phyloP scores from a whole-genome alignment of 2,888 invertebrate genomes.

The Lasius fuliginosus region DNA sequence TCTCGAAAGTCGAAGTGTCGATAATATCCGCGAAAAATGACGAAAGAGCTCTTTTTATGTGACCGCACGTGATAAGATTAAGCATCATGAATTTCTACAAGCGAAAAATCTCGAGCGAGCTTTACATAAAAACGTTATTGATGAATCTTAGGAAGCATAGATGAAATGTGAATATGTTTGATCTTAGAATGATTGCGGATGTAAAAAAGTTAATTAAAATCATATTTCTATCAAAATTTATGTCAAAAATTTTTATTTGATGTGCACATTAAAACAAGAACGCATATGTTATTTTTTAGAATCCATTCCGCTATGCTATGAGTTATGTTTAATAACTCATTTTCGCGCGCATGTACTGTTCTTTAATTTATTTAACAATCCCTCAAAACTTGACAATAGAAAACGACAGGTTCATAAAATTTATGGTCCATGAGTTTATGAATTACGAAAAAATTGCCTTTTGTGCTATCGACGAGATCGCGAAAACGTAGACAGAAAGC shows the following conservation, averaged over 20 bases:
- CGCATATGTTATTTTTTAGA: neutral
- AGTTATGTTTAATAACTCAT: neutral
- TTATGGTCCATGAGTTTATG: neutral
- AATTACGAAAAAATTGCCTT: neutral
- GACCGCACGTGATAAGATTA: neutral
- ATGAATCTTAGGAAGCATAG: neutral
- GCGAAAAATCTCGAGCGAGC: neutral
- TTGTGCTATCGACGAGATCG: neutral
- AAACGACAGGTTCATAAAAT: neutral
- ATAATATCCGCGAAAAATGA: neutral
- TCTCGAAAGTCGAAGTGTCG: slow-evolving; percentile 38
- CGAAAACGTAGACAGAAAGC: slow-evolving; percentile 4
- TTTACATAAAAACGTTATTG: neutral
- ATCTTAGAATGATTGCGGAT: neutral
- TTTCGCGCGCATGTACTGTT: neutral
- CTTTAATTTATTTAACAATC: neutral
- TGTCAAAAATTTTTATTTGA: neutral
- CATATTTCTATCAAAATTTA: neutral
- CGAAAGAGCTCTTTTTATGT: neutral
- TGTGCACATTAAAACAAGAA: neutral
- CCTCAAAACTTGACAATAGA: neutral
- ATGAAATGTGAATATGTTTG: neutral
- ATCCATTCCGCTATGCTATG: neutral
- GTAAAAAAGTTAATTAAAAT: neutral
- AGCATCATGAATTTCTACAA: slow-evolving; percentile 13